Evolutionary conservation across 2,113 vertebrate genomes (phyloP).

Genomic region (Dipodomys ordii): DNA sequence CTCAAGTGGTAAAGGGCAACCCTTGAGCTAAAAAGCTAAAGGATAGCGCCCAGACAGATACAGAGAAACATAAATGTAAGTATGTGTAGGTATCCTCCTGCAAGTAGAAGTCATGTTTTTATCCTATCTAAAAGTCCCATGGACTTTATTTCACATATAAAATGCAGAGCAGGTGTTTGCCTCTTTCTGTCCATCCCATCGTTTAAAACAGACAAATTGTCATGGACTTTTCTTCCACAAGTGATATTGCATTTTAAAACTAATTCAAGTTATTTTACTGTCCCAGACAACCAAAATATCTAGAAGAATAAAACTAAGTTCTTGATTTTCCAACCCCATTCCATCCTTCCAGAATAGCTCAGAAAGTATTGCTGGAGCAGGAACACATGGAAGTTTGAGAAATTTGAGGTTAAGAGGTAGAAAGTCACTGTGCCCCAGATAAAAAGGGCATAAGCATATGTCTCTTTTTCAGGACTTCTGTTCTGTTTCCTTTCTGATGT

Average conservation of each 20-base stretch:
- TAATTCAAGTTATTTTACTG: slow-evolving; percentile 7
- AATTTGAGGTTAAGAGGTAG: not conserved
- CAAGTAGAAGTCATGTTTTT: not conserved
- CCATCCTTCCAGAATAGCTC: not conserved
- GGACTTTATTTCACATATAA: not conserved
- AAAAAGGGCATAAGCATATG: not conserved
- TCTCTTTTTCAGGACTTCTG: too few relatives aligned
- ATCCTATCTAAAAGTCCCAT: not conserved
- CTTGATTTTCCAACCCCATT: slow-evolving; percentile 35
- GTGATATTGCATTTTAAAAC: slow-evolving; percentile 50
- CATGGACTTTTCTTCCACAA: not conserved
- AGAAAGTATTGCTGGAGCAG: not conserved
- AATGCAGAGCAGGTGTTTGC: not conserved
- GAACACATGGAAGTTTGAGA: not conserved
- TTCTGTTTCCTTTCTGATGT: not conserved
- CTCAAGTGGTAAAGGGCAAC: too few relatives aligned
- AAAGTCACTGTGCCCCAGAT: not conserved
- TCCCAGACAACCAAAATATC: not conserved
- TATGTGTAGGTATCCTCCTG: not conserved
- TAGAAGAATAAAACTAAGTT: not conserved
- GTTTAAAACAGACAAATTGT: slow-evolving; percentile 1
- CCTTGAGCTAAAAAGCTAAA: too few relatives aligned
- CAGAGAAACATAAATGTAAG: too few relatives aligned
- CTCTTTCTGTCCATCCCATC: not conserved
- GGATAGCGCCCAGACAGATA: too few relatives aligned